Base-by-base conservation (phyloP, 2,888 invertebrate genomes). In the Dexiosoma caninum region DNA sequence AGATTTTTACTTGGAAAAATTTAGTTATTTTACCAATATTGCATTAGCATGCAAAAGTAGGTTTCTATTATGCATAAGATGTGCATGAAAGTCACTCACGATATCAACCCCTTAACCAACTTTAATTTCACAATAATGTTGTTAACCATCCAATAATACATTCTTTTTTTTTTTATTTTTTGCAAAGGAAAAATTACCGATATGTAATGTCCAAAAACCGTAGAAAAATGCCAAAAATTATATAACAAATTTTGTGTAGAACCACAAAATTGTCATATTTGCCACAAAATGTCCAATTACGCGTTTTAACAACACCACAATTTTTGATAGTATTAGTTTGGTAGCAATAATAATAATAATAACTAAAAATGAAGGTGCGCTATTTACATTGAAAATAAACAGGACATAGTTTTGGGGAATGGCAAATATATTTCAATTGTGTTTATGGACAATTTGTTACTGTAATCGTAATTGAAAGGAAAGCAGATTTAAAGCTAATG, bases 201-300 rank as follows among this genome's bases (percentile, higher is more conserved):
- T 9, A 57, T 19, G 55, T 44, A 44, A 32, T 69, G 19, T 53
- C 27, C 2, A 44, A 32, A 59, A 55, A 64, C 12, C 32, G 4
- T 62, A 12, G 42, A 66, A 7, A 53, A 49, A 16, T 59, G 40
- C 59, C 60, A 59, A 62, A 74, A 69, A 62, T 69, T 78, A 59
- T 55, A 69, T 74, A 67, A 74, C 67, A 69, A 74, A 74, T 62
- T 78, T 78, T 78, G 82, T 81, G 81, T 81, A 69, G 81, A 74
- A 80, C 84, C 82, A 77, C 83, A 78, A 82, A 83, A 84, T 83
- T 83, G 82, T 83, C 83, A 83, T 83, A 78, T 84, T 82, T 82
- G 78, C 83, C 84, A 78, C 84, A 83, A 83, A 83, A 82, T 82
- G 83, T 83, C 79, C 84, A 84, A 84, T 84, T 83, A 83, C 78